Evolutionary conservation across 64 coral and sea anemone species (phyloP).

Genomic region (Pachyseris speciosa): DNA sequence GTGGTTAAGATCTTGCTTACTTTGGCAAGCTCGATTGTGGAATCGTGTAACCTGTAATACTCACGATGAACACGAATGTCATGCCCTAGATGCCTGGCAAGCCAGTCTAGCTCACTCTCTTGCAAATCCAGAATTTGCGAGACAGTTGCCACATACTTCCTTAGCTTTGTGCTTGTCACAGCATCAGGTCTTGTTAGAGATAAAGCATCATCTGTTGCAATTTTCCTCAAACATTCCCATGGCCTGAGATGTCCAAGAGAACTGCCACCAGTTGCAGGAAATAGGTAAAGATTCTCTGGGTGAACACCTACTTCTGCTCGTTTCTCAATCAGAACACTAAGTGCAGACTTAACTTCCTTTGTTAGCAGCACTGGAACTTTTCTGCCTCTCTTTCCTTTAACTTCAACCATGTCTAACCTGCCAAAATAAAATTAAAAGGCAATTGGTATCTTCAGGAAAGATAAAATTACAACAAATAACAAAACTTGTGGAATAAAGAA

Average conservation of each 20-base stretch:
- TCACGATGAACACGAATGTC: neutral
- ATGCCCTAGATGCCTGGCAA: neutral
- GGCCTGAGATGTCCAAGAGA: neutral
- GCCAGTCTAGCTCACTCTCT: neutral
- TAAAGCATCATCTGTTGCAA: neutral
- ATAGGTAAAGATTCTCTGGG: constrained; percentile 15
- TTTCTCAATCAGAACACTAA: neutral
- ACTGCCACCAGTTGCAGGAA: neutral
- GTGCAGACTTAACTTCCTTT: neutral
- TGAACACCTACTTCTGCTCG: neutral
- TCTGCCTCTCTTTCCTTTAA: constrained; percentile 24
- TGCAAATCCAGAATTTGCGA: neutral
- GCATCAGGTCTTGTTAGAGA: neutral
- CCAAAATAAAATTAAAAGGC: too few species aligned
- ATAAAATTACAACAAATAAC: neutral
- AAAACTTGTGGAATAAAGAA: neutral
- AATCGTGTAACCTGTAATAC: neutral
- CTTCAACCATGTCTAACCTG: constrained; percentile 62
- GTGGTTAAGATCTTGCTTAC: neutral
- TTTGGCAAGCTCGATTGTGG: neutral
- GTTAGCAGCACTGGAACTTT: constrained; percentile 19
- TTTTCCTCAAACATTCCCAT: constrained; percentile 51
- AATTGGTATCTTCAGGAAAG: too few species aligned
- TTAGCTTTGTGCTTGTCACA: neutral
- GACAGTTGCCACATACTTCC: constrained; percentile 22